Base-by-base conservation (phyloP, 2,888 invertebrate genomes). In the Patella depressa region DNA sequence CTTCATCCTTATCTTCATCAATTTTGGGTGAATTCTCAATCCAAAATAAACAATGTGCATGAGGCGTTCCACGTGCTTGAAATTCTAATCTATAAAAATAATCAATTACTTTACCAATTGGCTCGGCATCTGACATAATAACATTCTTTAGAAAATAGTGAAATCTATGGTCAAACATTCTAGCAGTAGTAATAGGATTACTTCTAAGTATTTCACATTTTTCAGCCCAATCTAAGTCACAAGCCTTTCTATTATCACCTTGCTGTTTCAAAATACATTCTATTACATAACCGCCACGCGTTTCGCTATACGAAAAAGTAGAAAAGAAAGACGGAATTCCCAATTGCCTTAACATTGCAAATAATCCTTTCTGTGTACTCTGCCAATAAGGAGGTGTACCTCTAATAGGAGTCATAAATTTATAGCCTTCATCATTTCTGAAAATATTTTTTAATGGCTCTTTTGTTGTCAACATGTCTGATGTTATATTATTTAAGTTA, bases 81-180 rank as follows among this genome's bases (percentile, higher is more conserved):
- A 84, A 84, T 65, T 84, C 83, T 5, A 81, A 77, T 45, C 80
- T 71, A 65, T 81, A 83, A 57, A 82, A 85, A 29, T 74, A 82
- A 71, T 85, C 83, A n/a, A 65, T n/a, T 3, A 81, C 72, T 76
- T 82, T 55, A 54, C 81, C 80, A 12, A 84, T 11, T 24, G 82
- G 84, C 2, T 75, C 69, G 19, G 71, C 65, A 5, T 12, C 12
- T 34, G 72, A 74, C 57, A 77, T 24, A 17, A 77, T 78, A 12
- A 80, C 70, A 15, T 76, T 45, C 12, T 70, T 75, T 11, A 78
- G 29, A 45, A 80, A 75, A n/a, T 55, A 53, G 15, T 78, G 54
- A 53, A 76, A 69, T 17, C 76, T 29, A 54, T 77, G 71, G n/a
- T 80, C 73, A 45, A 80, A 76, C 78, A 80, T 78, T 9, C 75